Percentiles rank a stretch among this genome's conserved stretches.
Evolutionary conservation across 1,140 invertebrate genomes (phyloP).

Genomic region (Drosophila bocqueti): DNA sequence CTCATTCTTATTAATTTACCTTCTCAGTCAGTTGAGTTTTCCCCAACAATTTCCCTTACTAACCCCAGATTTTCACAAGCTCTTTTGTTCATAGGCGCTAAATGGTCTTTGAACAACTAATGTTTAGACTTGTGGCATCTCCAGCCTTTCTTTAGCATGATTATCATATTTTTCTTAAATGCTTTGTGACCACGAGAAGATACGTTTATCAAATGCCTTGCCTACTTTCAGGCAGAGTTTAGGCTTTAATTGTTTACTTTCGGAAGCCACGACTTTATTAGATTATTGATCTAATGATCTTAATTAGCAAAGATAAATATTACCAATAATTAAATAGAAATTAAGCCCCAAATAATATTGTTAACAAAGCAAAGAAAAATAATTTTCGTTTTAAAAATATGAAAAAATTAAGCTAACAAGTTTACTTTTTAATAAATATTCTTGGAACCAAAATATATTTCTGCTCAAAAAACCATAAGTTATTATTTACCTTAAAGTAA

Average conservation of each 20-base stretch:
- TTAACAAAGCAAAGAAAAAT: not conserved
- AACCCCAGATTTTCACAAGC: not conserved
- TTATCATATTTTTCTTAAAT: conserved; percentile 9
- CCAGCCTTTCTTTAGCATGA: conserved; percentile 12
- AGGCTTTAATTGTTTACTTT: not conserved
- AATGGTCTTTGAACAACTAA: conserved; percentile 22
- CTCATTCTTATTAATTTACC: not conserved
- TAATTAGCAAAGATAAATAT: not conserved
- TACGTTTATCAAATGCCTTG: conserved; percentile 16
- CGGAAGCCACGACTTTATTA: too few species aligned
- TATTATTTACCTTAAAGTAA: not conserved
- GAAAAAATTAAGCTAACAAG: not conserved
- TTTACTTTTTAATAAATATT: not conserved
- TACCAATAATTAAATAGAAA: not conserved
- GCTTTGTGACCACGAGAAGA: conserved; percentile 4
- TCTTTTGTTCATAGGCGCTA: conserved; percentile 30
- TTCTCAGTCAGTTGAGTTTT: not conserved
- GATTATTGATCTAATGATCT: not conserved
- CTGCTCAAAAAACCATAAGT: not conserved
- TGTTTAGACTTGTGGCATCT: conserved; percentile 33
- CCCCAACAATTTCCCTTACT: not conserved
- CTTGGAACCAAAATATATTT: not conserved
- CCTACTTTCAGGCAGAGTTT: conserved; percentile 66
- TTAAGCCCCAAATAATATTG: not conserved
- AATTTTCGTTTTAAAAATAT: too few species aligned